Conservation (phyloP, 2,888 invertebrate genomes). For the Polydrusus cervinus region DNA sequence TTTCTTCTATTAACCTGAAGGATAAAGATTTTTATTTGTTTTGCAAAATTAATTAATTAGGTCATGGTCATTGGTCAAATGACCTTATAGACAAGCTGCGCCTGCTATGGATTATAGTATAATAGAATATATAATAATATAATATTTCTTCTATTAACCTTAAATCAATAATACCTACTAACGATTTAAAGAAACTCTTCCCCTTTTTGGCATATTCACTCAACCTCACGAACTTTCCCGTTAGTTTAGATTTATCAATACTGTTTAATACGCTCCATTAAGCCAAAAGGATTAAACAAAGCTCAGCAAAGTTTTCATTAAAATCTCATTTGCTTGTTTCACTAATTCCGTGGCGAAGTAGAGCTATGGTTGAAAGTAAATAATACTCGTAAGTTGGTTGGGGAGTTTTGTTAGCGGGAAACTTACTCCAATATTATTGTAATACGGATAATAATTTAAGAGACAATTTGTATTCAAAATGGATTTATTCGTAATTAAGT, state of each 20-base stretch:
- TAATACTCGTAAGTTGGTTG: not conserved
- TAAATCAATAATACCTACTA: too few species aligned
- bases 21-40: too few species aligned
- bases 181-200: not conserved
- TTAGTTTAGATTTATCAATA: constrained; percentile 27
- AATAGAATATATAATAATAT: too few species aligned
- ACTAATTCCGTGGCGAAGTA: constrained; percentile 9
- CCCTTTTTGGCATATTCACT: constrained; percentile 1
- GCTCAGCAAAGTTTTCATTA: constrained; percentile 26
- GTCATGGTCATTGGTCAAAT: too few species aligned
- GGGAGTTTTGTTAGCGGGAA: not conserved
- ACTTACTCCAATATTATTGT: not conserved
- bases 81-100: too few species aligned
- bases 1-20: too few species aligned
- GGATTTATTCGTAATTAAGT: too few species aligned
- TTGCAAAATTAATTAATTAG: too few species aligned
- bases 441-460: not conserved
- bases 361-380: constrained; percentile 14
- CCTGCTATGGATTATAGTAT: too few species aligned
- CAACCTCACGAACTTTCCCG: constrained; percentile 15
- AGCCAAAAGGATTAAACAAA: constrained; percentile 31
- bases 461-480: too few species aligned
- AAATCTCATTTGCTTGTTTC: constrained; percentile 30
- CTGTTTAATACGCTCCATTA: constrained; percentile 29
- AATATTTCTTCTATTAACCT: too few species aligned